These are phyloP conservation scores for Oryctes rhinoceros DNA, from an alignment of 1,140 invertebrate species.

Conservation along the genomic window DNA sequence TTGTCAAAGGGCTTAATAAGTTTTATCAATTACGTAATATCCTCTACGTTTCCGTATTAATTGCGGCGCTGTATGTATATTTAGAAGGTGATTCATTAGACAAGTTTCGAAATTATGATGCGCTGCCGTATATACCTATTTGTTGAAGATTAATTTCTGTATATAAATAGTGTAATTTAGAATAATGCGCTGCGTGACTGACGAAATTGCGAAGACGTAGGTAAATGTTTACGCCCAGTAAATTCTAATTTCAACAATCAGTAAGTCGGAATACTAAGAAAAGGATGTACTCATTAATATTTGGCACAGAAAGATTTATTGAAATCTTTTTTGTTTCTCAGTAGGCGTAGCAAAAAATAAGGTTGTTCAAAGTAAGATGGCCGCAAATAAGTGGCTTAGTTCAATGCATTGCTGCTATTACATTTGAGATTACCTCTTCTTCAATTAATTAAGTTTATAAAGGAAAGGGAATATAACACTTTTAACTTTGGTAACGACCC, in stretches of 20 bases:
- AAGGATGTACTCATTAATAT: neutral
- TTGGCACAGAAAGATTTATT: neutral
- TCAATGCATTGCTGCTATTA: too few relatives aligned
- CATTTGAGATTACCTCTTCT: too few relatives aligned
- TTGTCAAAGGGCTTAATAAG: constrained; percentile 1
- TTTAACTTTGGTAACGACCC: too few relatives aligned
- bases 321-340: neutral
- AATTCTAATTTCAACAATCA: neutral
- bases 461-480: too few relatives aligned
- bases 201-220: constrained; percentile 6
- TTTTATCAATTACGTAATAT: constrained; percentile 9
- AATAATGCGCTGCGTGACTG: constrained; percentile 25
- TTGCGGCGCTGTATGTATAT: neutral
- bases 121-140: neutral
- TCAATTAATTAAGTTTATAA: too few relatives aligned
- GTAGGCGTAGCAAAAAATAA: too few relatives aligned
- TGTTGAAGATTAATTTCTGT: constrained; percentile 20
- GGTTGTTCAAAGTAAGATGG: too few relatives aligned
- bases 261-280: neutral
- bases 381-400: too few relatives aligned
- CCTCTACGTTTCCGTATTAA: neutral
- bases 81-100: constrained; percentile 27
- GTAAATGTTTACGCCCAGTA: neutral
- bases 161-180: constrained; percentile 31
- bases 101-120: constrained; percentile 32